Evolutionary conservation across 1,140 invertebrate genomes (phyloP), one percentile per base, ranked within the genome.

Genomic region (Drosophila takahashii): DNA sequence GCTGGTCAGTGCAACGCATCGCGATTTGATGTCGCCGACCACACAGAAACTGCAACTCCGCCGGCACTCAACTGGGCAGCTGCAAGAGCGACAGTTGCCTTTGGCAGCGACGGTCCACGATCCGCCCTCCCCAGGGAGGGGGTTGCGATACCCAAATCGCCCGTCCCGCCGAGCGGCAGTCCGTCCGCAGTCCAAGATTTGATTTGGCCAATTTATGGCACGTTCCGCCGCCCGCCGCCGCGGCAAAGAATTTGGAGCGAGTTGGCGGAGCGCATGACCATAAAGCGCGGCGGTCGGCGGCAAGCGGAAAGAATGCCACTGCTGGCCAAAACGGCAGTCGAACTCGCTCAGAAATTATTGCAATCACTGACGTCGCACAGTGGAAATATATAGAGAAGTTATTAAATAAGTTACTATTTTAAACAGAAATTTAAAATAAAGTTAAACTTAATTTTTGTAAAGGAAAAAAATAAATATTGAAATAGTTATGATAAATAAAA

Each of bases 121-220:
- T 39, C 18, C 29, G 29, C 34, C 29, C 7, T 52, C 57, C 65
- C 76, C 41, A 34, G 50, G 65, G 66, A 47, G 60, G 22, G 60
- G 44, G 13, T 47, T 18, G 45, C 59, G 27, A 77, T 84, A 79
- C 44, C 50, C 75, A 81, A 86, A 86, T 86, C 64, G 64, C 58
- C 44, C 58, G 69, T 58, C 39, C 60, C 75, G 73, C 74, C 64
- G 48, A 54, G 16, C 69, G 66, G 59, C 81, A 76, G 81, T 79
- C 66, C 80, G 75, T 86, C 77, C 45, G 36, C 27, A 73, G 58
- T 71, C 67, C 67, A 71, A 74, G 65, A 78, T 85, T 90, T 90
- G 76, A 86, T 70, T 90, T 86, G 89, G 79, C 70, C 86, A 90
- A 90, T 86, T 90, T 90, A 90, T 90, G 86, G 86, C 86, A 90